phyloP scores from a whole-genome alignment of 2,797 vertebrate genomes.

The Rhabdophis nuchalis region DNA sequence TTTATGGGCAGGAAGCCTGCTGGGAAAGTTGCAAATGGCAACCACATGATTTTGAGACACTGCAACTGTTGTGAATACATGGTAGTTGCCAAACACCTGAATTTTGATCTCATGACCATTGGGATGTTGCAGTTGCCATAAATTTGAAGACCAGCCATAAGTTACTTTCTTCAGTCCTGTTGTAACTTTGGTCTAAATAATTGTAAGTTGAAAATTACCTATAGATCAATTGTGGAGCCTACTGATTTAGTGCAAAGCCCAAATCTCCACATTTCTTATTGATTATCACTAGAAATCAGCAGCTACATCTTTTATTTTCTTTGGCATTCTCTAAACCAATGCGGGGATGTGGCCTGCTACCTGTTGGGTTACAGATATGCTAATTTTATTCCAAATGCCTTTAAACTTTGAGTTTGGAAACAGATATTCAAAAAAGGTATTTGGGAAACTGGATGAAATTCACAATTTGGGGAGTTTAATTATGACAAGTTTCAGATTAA shows the following conservation, averaged over 20 bases:
- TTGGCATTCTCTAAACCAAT: neutral
- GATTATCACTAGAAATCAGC: neutral
- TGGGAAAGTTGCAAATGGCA: neutral
- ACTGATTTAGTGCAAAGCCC: neutral
- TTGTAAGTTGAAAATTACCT: neutral
- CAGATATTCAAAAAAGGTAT: neutral
- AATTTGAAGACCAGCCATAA: neutral
- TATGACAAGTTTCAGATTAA: neutral
- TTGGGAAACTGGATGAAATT: neutral
- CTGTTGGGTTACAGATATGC: neutral
- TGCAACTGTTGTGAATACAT: neutral
- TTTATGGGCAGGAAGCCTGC: neutral
- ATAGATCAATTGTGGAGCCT: neutral
- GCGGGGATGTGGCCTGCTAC: neutral
- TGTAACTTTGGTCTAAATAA: neutral
- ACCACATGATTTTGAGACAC: neutral
- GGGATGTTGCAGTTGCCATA: neutral
- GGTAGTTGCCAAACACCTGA: neutral
- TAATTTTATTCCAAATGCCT: neutral
- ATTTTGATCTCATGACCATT: neutral
- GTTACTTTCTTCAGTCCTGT: neutral
- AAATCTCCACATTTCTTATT: neutral
- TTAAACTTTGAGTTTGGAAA: neutral
- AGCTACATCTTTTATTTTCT: neutral
- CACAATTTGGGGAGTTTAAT: neutral